Evolutionary conservation across 2,888 invertebrate genomes (phyloP), one percentile per base, ranked within the genome.

Genomic region (Diadromus collaris): DNA sequence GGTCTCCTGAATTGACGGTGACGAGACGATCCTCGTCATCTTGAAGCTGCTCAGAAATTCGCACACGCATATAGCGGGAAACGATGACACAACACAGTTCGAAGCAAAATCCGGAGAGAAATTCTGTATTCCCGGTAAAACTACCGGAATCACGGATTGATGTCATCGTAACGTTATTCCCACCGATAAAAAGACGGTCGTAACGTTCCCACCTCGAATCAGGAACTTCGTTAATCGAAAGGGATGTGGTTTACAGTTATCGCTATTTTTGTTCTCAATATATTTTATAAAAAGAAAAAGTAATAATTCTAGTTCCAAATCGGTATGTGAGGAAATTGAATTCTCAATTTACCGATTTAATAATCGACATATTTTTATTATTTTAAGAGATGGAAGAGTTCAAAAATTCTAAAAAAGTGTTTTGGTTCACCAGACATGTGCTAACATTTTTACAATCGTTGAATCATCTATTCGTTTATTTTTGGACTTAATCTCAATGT

Each of bases 41-140:
- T 54, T 24, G 24, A 3, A 3, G 10, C 24, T 2, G 16, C 27
- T 5, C 24, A 24, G 24, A 21, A 13, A 54, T 21, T 54, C 27
- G 54, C 24, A 24, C 13, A 13, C 48, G 48, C 21, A 6, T 9
- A 13, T 51, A 21, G 29, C 58, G 24, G 60, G 34, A 70, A 60
- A 70, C n/a, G 58, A 69, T 44, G 68, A 44, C 44, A 46, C 68
- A 16, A 1, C 24, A 19, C 19, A 29, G 21, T 54, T 21, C 21
- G n/a, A 29, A 2, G 54, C 24, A 54, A 54, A 54, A 29, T n/a
- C 13, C 16, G 29, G 29, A 13, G 46, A 60, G 69, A 69, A 69
- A 69, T 60, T 58, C 58, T 32, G 29, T 32, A 46, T 69, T 58
- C 46, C 21, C 29, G 58, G 58, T 69, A 69, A 46, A 16, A 21